Conservation (phyloP, 2,797 vertebrate species). For the Benthosema pterotum region DNA sequence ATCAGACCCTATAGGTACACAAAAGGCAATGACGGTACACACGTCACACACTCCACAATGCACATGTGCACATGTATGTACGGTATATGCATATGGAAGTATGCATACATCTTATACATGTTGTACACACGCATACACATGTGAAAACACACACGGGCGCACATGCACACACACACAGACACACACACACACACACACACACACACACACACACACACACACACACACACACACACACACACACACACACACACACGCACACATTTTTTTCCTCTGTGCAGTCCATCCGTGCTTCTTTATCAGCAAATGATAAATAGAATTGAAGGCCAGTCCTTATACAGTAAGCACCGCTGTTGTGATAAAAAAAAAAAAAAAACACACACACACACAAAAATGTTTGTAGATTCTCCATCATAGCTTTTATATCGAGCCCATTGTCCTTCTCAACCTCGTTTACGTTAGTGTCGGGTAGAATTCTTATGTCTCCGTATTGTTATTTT, state of each 20-base stretch:
- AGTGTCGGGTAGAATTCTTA: no score
- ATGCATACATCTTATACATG: slow-evolving; percentile 11
- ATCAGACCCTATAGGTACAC: slow-evolving; percentile 47
- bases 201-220: slow-evolving; percentile 11
- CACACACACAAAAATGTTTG: slow-evolving; percentile 2
- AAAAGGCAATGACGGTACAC: slow-evolving; percentile 18
- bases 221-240: slow-evolving; percentile 3
- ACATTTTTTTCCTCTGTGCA: slow-evolving; percentile 15
- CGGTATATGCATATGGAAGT: not conserved
- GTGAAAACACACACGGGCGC: slow-evolving; percentile 4
- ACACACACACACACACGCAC: slow-evolving; percentile 7
- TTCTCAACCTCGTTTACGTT: no score
- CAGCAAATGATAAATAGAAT: slow-evolving; percentile 30
- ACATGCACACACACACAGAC: slow-evolving; percentile 13
- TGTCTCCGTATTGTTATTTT: no score
- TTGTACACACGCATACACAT: not conserved
- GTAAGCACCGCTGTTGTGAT: not conserved
- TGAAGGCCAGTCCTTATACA: slow-evolving; percentile 9
- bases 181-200: slow-evolving; percentile 9
- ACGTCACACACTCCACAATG: not conserved
- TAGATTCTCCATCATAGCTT: not conserved
- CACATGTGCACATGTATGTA: not conserved
- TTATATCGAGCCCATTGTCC: no score
- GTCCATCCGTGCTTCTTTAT: slow-evolving; percentile 33
- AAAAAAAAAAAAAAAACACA: no score